A percentile compares a stretch with the other conserved stretches of the same genome.
These are phyloP conservation scores for Rhynchotus rufescens DNA, from an alignment of 2,797 vertebrate genomes.

Conservation along the genomic window DNA sequence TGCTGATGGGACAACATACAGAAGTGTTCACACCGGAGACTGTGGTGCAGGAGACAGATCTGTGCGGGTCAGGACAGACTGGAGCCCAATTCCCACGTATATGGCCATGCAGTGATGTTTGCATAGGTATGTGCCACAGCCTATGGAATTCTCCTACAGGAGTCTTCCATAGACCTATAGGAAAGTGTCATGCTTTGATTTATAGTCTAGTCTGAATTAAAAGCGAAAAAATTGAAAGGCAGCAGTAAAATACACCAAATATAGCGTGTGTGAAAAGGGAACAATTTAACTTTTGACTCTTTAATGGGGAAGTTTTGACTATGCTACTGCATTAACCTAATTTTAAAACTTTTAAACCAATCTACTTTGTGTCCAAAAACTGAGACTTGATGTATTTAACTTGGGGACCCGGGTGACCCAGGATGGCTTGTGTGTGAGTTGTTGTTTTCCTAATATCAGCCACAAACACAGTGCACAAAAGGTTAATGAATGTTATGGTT, in stretches of 20 bases:
- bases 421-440: neutral
- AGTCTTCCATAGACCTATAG: constrained; percentile 1
- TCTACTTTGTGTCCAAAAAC: neutral
- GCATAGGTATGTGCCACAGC: neutral
- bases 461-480: neutral
- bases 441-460: constrained; percentile 32
- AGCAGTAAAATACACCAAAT: neutral
- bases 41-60: neutral
- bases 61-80: neutral
- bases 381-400: neutral
- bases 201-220: constrained; percentile 16
- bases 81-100: neutral
- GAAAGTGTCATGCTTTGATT: neutral
- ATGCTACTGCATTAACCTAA: neutral
- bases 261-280: neutral
- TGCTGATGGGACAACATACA: neutral
- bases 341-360: constrained; percentile 12
- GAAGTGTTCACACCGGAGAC: neutral
- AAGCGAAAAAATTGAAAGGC: neutral
- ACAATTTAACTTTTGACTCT: neutral
- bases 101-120: neutral
- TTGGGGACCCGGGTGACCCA: neutral
- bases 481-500: constrained; percentile 46
- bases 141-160: neutral
- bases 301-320: neutral